These are phyloP conservation scores for Dryas iulia DNA, from an alignment of 1,140 invertebrate species.

Conservation along the genomic window DNA sequence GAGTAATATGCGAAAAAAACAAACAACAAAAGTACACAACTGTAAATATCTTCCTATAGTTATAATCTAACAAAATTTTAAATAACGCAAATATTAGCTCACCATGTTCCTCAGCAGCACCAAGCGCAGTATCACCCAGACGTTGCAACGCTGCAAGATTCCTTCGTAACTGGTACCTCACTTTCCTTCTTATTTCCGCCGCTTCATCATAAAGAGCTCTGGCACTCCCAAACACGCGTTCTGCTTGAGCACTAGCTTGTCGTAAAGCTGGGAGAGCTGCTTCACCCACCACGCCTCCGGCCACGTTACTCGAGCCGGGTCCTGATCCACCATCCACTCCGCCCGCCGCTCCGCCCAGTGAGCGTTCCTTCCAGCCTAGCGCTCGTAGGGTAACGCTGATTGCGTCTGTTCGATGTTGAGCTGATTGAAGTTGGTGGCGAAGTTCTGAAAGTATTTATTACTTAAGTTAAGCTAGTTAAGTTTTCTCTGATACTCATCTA, in stretches of 20 bases:
- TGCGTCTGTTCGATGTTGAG: constrained; percentile 21
- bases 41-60: no score
- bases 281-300: constrained; percentile 44
- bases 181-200: constrained; percentile 70
- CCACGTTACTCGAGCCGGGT: constrained; percentile 58
- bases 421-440: constrained; percentile 54
- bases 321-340: constrained; percentile 55
- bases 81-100: constrained; percentile 8
- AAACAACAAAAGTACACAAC: no score
- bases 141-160: constrained; percentile 66
- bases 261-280: constrained; percentile 33
- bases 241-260: constrained; percentile 55
- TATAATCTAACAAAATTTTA: no score
- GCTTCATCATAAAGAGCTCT: constrained; percentile 78
- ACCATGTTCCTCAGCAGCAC: constrained; percentile 73
- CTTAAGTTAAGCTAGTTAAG: background rate
- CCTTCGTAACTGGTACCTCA: constrained; percentile 69
- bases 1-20: no score
- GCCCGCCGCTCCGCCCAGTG: constrained; percentile 24
- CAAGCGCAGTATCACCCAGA: constrained; percentile 69
- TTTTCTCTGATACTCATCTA: background rate
- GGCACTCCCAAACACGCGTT: constrained; percentile 75
- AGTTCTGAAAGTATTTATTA: constrained; percentile 48
- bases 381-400: background rate
- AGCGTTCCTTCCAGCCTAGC: background rate